Evolutionary conservation across 2,113 vertebrate genomes (phyloP).

Genomic region (Psittacara wagleri): DNA sequence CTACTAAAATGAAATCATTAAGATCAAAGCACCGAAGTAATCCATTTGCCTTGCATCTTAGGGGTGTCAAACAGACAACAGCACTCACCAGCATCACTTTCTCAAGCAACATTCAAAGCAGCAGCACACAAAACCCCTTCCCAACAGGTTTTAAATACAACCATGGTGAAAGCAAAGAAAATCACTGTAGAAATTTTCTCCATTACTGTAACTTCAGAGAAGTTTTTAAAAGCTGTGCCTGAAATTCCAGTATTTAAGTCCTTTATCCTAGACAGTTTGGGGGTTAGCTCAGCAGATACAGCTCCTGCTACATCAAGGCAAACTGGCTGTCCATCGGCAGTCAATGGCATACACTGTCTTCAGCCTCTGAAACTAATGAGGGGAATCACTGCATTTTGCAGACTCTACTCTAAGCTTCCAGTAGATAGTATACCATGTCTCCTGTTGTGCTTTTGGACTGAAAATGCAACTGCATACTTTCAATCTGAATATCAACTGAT

Average conservation of each 20-base stretch:
- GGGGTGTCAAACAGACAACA: not conserved
- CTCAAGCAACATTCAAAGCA: not conserved
- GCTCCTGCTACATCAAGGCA: not conserved
- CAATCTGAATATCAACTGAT: not conserved
- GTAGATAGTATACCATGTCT: not conserved
- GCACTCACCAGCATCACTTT: not conserved
- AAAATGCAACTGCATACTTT: not conserved
- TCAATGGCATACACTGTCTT: not conserved
- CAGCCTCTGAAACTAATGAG: not conserved
- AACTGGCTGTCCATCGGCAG: not conserved
- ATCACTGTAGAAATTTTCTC: not conserved
- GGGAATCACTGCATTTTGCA: not conserved
- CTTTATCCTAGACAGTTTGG: not conserved
- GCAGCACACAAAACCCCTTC: not conserved
- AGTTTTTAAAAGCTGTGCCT: not conserved
- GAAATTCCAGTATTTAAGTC: not conserved
- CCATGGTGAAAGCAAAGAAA: not conserved
- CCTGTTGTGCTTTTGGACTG: not conserved
- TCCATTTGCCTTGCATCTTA: not conserved
- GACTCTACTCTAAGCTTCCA: not conserved
- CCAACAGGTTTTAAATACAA: not conserved
- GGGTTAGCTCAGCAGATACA: not conserved
- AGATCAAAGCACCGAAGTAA: slow-evolving; percentile 10
- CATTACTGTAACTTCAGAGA: not conserved
- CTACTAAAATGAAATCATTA: not conserved